Percentiles rank a stretch among this genome's conserved stretches.
Evolutionary conservation across 2,797 vertebrate species (phyloP).

Genomic region (Peromyscus eremicus): DNA sequence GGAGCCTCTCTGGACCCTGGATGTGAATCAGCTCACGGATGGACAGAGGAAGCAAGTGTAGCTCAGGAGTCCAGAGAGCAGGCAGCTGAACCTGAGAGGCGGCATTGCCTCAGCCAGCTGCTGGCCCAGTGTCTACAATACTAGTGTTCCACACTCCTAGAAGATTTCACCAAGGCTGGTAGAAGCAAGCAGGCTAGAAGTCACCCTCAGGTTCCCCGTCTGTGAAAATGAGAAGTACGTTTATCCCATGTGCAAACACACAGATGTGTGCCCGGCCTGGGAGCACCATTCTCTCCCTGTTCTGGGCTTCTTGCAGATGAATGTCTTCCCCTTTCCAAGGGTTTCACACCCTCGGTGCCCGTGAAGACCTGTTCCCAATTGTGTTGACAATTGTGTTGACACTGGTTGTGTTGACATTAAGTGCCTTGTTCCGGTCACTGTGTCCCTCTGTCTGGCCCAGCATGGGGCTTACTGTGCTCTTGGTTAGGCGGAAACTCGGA

Average conservation of each 20-base stretch:
- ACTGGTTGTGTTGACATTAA: background rate
- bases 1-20: background rate
- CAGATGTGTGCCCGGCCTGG: no score
- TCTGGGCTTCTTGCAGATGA: background rate
- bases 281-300: no score
- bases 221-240: background rate
- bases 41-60: background rate
- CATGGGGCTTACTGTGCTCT: background rate
- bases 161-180: background rate
- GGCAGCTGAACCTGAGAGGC: background rate
- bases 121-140: background rate
- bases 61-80: no score
- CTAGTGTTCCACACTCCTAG: background rate
- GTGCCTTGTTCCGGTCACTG: background rate
- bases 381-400: background rate
- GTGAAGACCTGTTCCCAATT: background rate
- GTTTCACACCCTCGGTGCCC: background rate
- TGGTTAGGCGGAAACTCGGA: background rate
- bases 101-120: fast-evolving
- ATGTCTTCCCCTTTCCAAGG: background rate
- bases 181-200: background rate
- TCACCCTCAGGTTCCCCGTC: background rate
- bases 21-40: background rate
- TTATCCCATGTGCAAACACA: no score
- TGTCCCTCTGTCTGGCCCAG: background rate